Evolutionary conservation across 2,888 invertebrate genomes (phyloP).

Genomic region (Caenorhabditis sp.): DNA sequence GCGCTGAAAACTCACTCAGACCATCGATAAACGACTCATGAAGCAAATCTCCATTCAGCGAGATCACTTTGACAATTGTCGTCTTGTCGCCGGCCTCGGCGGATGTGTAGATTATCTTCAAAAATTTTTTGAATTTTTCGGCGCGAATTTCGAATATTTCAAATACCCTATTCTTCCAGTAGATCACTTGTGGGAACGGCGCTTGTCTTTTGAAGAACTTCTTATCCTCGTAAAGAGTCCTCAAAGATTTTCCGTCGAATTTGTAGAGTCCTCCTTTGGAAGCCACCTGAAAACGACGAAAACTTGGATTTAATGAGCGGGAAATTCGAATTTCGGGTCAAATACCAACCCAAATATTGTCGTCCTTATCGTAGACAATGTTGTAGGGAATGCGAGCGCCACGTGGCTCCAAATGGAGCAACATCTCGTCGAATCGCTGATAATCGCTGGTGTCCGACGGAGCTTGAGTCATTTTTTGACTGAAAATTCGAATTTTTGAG

Average conservation of each 20-base stretch:
- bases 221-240: constrained; percentile 73
- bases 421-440: constrained; percentile 82
- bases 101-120: constrained; percentile 79
- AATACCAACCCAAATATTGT: constrained; percentile 70
- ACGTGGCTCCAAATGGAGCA: constrained; percentile 78
- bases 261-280: constrained; percentile 82
- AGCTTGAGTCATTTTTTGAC: constrained; percentile 76
- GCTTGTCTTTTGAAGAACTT: constrained; percentile 81
- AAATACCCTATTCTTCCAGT: constrained; percentile 75
- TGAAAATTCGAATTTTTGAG: neutral
- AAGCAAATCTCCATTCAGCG: constrained; percentile 74
- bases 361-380: constrained; percentile 74
- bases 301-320: neutral
- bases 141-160: too few relatives aligned
- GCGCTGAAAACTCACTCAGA: constrained; percentile 70
- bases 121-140: neutral
- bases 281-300: constrained; percentile 72
- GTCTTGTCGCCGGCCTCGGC: constrained; percentile 75
- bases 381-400: constrained; percentile 80
- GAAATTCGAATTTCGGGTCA: neutral
- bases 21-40: constrained; percentile 82
- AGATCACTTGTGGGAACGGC: constrained; percentile 80
- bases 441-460: constrained; percentile 81
- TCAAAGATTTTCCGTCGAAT: constrained; percentile 70
- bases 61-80: constrained; percentile 75